These are phyloP conservation scores for Argyresthia goedartella DNA, from an alignment of 2,888 invertebrate species.

Conservation along the genomic window DNA sequence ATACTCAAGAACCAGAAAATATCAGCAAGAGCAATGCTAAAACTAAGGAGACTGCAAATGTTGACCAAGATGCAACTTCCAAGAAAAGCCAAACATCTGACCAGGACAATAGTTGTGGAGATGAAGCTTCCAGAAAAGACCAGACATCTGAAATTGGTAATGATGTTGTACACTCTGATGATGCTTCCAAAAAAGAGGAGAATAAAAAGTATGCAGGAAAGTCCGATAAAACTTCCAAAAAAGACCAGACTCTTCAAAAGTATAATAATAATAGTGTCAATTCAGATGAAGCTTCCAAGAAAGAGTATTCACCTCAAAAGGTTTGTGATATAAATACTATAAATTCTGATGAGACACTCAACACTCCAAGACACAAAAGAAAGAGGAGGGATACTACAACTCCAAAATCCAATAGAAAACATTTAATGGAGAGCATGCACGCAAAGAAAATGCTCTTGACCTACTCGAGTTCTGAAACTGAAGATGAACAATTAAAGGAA, in stretches of 20 bases:
- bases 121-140: too few relatives aligned
- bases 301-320: background rate
- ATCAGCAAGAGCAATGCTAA: background rate
- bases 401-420: slow-evolving; percentile 30
- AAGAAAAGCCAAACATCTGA: too few relatives aligned
- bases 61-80: too few relatives aligned
- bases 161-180: background rate
- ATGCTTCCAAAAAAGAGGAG: background rate
- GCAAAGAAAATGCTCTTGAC: slow-evolving; percentile 44
- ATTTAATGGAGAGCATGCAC: slow-evolving; percentile 39
- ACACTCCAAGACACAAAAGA: slow-evolving; percentile 16
- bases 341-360: slow-evolving; percentile 19
- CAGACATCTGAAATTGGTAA: too few relatives aligned
- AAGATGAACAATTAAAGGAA: slow-evolving; percentile 34
- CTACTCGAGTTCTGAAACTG: slow-evolving; percentile 49
- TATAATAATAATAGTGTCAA: background rate
- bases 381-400: slow-evolving; percentile 15
- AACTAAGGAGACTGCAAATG: background rate
- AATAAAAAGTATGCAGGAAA: too few relatives aligned
- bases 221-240: too few relatives aligned
- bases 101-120: too few relatives aligned
- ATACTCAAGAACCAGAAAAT: background rate
- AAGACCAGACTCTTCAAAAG: too few relatives aligned
- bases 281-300: background rate
- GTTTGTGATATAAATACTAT: slow-evolving; percentile 18